Evolutionary conservation across 2,797 vertebrate genomes (phyloP), one percentile per base, ranked within the genome.

Genomic region (Syngnathus acus): DNA sequence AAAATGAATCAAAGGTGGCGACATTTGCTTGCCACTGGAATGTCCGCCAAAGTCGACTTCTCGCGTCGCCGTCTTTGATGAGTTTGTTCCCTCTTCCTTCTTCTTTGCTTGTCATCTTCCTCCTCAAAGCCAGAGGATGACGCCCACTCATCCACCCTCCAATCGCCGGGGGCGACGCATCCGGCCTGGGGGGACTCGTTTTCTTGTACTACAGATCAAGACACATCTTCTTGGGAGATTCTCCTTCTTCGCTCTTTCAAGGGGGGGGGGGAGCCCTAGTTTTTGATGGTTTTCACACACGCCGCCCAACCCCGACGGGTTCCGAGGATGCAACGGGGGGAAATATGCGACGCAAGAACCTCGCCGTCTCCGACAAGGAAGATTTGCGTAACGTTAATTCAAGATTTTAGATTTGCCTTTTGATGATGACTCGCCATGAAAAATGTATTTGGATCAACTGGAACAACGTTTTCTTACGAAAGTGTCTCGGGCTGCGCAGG

Each of bases 91-190:
- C 53, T 72, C 68, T 78, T 78, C 11, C 64, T 65, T 47, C 65
- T 51, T 64, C 74, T 82, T 82, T 86, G 81, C 78, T 76, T 78
- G 78, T 77, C 76, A 82, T 76, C 71, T 73, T 77, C 74, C 82
- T 79, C 77, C 82, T 79, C 77, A 57, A 57, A 57, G 54, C 10
- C 77, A n/a, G 58, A 58, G 6, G 55, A 40, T 19, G 37, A 19
- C 58, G 14, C 59, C 10, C 39, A 13, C 60, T 14, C 68, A 70
- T 70, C 51, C 50, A 79, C 79, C 80, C 77, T 79, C 76, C 80
- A 76, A 68, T 66, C 38, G 81, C 84, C 80, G 23, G 26, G 63
- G 84, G 86, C 82, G 23, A 82, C 21, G 38, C 62, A 32, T 32
- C 2, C 14, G 32, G 26, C 26, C 54, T 32, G 26, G 64, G 51